Evolutionary conservation across 92 coral and sea anemone species (phyloP).

Genomic region (Phenganax stokvisi): DNA sequence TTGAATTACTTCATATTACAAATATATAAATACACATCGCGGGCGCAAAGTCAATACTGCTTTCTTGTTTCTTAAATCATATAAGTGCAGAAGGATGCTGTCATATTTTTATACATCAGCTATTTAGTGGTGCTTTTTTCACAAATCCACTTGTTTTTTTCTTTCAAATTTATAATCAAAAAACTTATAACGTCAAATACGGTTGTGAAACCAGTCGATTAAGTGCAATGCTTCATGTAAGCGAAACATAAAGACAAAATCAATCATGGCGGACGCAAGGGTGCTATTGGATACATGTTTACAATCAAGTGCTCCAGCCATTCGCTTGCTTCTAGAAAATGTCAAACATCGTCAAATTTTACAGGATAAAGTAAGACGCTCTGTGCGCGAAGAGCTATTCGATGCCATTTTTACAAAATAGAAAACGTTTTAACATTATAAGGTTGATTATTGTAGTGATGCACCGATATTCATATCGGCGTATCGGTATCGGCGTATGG

Average conservation of each 20-base stretch:
- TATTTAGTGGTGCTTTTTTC: too few species aligned
- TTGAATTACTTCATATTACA: neutral
- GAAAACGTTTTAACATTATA: neutral
- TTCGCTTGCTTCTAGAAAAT: slow-evolving; percentile 59
- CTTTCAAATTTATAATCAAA: neutral
- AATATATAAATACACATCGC: neutral
- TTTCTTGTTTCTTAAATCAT: too few species aligned
- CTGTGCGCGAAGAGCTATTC: neutral
- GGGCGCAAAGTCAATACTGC: neutral
- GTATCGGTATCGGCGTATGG: too few species aligned
- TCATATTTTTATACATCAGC: too few species aligned
- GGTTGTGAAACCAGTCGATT: neutral
- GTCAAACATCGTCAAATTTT: slow-evolving; percentile 60
- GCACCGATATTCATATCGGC: too few species aligned
- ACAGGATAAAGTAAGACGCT: slow-evolving; percentile 56
- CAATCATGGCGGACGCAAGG: slow-evolving; percentile 79
- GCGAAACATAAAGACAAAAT: slow-evolving; percentile 10
- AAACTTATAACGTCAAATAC: neutral
- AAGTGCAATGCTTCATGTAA: neutral
- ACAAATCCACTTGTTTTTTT: neutral
- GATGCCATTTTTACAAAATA: neutral
- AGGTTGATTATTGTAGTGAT: too few species aligned
- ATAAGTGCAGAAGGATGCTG: too few species aligned
- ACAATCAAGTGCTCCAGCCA: slow-evolving; percentile 49
- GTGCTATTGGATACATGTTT: slow-evolving; percentile 49